Conservation (phyloP, 1,140 invertebrate genomes). For the Drosophila santomea region DNA sequence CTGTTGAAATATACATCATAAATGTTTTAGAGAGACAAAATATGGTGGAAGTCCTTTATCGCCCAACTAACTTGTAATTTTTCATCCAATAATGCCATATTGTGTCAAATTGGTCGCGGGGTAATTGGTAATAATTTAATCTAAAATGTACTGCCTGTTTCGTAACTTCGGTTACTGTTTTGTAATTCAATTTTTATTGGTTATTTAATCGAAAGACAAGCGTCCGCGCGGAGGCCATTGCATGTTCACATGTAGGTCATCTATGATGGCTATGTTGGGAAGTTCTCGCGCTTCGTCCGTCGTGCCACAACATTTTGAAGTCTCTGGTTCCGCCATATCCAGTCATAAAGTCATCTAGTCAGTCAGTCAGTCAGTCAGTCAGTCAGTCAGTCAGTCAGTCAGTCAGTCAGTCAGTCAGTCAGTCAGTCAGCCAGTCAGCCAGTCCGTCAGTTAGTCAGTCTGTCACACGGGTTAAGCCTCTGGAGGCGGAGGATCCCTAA, state of each 20-base stretch:
- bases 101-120: not conserved
- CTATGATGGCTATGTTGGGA: conserved; percentile 40
- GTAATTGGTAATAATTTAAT: conserved; percentile 70
- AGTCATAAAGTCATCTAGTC: conserved; percentile 11
- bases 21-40: not conserved
- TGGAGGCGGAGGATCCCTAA: not conserved
- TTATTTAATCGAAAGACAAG: conserved; percentile 69
- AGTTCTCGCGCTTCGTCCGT: conserved; percentile 34
- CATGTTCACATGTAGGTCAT: conserved; percentile 61
- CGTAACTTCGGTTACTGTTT: conserved; percentile 18
- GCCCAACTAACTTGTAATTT: not conserved
- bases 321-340: conserved; percentile 3
- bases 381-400: conserved; percentile 18
- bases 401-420: not conserved
- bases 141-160: conserved; percentile 23
- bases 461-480: conserved; percentile 5
- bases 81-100: not conserved
- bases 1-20: not conserved
- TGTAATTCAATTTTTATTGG: conserved; percentile 50
- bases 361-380: not conserved
- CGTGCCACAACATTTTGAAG: not conserved
- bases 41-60: not conserved
- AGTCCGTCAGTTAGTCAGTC: conserved; percentile 18
- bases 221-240: conserved; percentile 20
- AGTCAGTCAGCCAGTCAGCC: conserved; percentile 18